Percentiles rank a stretch among this genome's conserved stretches.
Conservation (phyloP, 2,888 invertebrate genomes). For the Nephrocerus scutellatus region DNA sequence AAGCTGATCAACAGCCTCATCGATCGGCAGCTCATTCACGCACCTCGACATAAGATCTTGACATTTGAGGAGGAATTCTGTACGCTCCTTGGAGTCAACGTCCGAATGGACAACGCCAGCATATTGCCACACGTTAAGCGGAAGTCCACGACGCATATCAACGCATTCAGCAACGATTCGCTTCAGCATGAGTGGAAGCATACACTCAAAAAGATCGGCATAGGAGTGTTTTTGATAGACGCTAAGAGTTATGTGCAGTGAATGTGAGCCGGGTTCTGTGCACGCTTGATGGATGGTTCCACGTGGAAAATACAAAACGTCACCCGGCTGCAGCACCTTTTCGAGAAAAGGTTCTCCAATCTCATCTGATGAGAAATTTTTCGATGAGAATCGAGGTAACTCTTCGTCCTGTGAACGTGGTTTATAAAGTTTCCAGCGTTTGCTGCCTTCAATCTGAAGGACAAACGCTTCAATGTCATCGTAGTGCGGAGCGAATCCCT, state of each 20-base stretch:
- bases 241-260: constrained; percentile 89
- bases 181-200: constrained; percentile 68
- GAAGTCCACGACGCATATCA: constrained; percentile 70
- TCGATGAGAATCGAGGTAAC: constrained; percentile 76
- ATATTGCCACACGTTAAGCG: constrained; percentile 66
- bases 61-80: constrained; percentile 51
- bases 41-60: constrained; percentile 29
- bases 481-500: constrained; percentile 98
- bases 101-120: constrained; percentile 66
- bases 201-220: constrained; percentile 79
- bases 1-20: constrained; percentile 80
- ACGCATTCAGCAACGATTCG: constrained; percentile 63
- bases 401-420: constrained; percentile 61
- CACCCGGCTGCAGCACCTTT: constrained; percentile 73
- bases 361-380: constrained; percentile 65
- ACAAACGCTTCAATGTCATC: constrained; percentile 99
- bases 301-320: constrained; percentile 88
- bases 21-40: constrained; percentile 49
- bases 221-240: constrained; percentile 86
- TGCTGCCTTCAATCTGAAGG: constrained; percentile 90
- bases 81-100: constrained; percentile 46
- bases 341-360: constrained; percentile 75
- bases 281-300: constrained; percentile 81
- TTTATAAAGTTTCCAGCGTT: constrained; percentile 86
- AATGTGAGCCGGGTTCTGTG: constrained; percentile 73